Evolutionary conservation across 1,140 invertebrate species (phyloP).

Genomic region (Adoxophyes honmai): DNA sequence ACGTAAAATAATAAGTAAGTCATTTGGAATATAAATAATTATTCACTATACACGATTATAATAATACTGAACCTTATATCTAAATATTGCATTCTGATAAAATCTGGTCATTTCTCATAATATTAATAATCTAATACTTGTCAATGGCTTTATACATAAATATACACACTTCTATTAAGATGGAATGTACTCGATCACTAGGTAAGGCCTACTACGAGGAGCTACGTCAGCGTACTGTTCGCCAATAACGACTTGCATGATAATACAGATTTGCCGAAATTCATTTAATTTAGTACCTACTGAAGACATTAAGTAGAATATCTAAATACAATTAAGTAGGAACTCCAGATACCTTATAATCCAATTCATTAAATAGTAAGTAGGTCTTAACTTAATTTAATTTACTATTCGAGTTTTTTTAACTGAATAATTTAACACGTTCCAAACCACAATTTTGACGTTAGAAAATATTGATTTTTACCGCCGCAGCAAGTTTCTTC

Average conservation of each 20-base stretch:
- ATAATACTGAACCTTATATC: conserved; percentile 71
- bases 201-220: conserved; percentile 4
- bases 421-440: conserved; percentile 27
- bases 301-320: conserved; percentile 13
- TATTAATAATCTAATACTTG: conserved; percentile 43
- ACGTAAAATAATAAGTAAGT: conserved; percentile 38
- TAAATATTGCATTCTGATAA: conserved; percentile 76
- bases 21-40: conserved; percentile 63
- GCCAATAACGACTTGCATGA: background rate
- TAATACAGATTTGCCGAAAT: background rate
- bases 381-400: conserved; percentile 14
- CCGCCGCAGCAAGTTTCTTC: background rate
- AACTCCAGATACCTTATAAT: conserved; percentile 54
- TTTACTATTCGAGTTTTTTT: conserved; percentile 46
- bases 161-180: conserved; percentile 46
- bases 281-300: conserved; percentile 4
- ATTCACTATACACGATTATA: conserved; percentile 66
- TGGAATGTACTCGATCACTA: conserved; percentile 51
- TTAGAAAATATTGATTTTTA: background rate
- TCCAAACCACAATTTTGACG: conserved; percentile 16
- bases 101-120: conserved; percentile 72
- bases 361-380: conserved; percentile 14
- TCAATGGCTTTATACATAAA: conserved; percentile 56
- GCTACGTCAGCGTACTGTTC: background rate
- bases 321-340: conserved; percentile 44